Percentiles rank a stretch among this genome's conserved stretches.
Evolutionary conservation across 2,888 invertebrate genomes (phyloP).

Genomic region (Xiphydria camelus): DNA sequence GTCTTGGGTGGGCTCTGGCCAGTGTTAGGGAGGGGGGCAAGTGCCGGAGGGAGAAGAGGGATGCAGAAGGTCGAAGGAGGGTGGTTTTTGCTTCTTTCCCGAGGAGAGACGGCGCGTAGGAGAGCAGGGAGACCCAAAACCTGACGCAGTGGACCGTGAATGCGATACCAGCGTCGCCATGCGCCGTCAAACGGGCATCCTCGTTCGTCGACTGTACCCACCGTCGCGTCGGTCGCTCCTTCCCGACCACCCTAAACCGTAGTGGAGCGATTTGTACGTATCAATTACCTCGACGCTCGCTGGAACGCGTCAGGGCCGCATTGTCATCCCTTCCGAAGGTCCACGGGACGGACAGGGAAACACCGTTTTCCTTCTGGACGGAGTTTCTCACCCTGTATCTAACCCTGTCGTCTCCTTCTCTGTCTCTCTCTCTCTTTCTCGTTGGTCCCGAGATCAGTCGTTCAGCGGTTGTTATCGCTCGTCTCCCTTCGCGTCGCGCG

Average conservation of each 20-base stretch:
- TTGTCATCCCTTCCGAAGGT: slow-evolving; percentile 6
- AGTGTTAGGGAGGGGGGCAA: too few relatives aligned
- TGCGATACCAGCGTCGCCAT: slow-evolving; percentile 50
- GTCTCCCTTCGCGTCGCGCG: too few relatives aligned
- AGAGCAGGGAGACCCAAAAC: slow-evolving; percentile 33
- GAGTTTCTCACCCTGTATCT: not conserved
- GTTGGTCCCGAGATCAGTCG: too few relatives aligned
- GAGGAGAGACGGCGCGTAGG: not conserved
- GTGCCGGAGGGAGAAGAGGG: too few relatives aligned
- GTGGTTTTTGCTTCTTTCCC: slow-evolving; percentile 27
- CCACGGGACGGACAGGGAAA: too few relatives aligned
- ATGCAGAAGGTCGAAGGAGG: slow-evolving; percentile 25
- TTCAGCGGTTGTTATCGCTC: too few relatives aligned
- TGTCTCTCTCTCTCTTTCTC: too few relatives aligned
- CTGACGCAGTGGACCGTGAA: slow-evolving; percentile 50
- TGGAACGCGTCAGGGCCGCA: slow-evolving; percentile 17
- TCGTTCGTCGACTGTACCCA: slow-evolving; percentile 26
- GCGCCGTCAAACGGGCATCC: slow-evolving; percentile 41
- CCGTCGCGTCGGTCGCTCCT: slow-evolving; percentile 17
- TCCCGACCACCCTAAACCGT: slow-evolving; percentile 28
- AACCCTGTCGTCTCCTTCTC: too few relatives aligned
- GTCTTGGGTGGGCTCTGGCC: not conserved
- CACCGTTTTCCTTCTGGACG: not conserved
- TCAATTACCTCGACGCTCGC: slow-evolving; percentile 41
- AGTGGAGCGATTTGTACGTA: slow-evolving; percentile 43